Base-by-base conservation (phyloP, 2,888 invertebrate genomes). In the Epiblema foenella region DNA sequence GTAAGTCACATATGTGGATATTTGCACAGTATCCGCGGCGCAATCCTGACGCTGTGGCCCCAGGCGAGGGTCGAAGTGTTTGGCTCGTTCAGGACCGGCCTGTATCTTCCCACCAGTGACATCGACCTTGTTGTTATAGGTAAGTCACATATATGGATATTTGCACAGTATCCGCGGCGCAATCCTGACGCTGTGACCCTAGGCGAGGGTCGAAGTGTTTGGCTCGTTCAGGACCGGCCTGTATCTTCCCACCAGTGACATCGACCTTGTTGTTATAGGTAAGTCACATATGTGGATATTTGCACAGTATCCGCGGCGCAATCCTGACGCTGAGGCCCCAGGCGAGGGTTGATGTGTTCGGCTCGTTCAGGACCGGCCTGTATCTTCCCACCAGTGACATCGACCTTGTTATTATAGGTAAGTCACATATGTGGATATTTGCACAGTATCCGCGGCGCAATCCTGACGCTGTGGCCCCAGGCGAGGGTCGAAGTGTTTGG, bases 401-500 rank as follows among this genome's bases (percentile, higher is more conserved):
- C 37, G 4, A 24, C 24, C 24, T 24, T 1, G 24, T 24, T 24
- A 4, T 24, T 24, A 24, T 24, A 24, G 24, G 24, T 24, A 24
- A 24, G 24, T 24, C 24, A 24, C 24, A 24, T 24, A 24, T 24
- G 24, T 24, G 4, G 24, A 24, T 24, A 24, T 4, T 24, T 24
- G 24, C 2, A 96, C 82, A 95, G 98, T 82, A 98, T 99, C 87
- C 96, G 97, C 84, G 94, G 95, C 81, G 97, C 98, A 75, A 98
- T 99, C 85, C 94, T 96, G 77, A 95, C 96, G 82, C 95, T 98
- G 81, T 99, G 98, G 98, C 98, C 98, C 73, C 96, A 97, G 85
- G 98, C 99, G 73, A 95, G 97, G 88, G 98, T 99, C 77, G 98
- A 99, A 94, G 97, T 99, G 83, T 99, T 99, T 94, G 99, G 99